Evolutionary conservation across 2,888 invertebrate species (phyloP), one percentile per base, ranked within the genome.

Genomic region (Andrena bicolor): DNA sequence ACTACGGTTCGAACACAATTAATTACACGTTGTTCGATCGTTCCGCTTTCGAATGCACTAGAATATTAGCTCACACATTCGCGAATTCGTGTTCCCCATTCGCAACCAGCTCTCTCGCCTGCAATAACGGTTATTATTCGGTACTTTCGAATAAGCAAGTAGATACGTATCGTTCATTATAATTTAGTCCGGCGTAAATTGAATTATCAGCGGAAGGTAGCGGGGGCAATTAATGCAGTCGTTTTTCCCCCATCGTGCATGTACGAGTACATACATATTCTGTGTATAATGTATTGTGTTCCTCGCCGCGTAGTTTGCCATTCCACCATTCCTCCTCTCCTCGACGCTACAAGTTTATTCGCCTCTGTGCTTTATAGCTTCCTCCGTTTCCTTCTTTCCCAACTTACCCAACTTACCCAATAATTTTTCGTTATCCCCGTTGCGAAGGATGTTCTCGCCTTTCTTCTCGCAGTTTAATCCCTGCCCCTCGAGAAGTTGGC

Each of bases 401-500:
- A 64, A 58, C 64, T 77, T 64, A 20, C 35, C 48, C 8, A 64
- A 58, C 64, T 77, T 64, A 20, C n/a, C 35, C 77, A 51, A 77
- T 63, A 69, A 79, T 49, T 77, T 79, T 79, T 77, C 64, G 49
- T 79, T 69, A 76, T 63, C 69, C 64, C 77, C 69, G 69, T 56
- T 32, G n/a, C 20, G 23, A 4, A 23, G 49, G 26, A 32, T 13
- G 41, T 61, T 32, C 79, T 7, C 26, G 53, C 16, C 35, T 64
- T 51, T 61, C 58, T 70, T 51, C 70, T 30, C 41, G 35, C 51
- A 10, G 35, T 68, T 78, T 76, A 51, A 71, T 78, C 65, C 58
- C 60, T 30, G 51, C 64, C 16, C 20, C 51, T 3, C 13, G 16
- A 51, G 23, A 26, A 10, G 10, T 7, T 26, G 10, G 23, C 23